These are phyloP conservation scores for Struthio camelus DNA, from an alignment of 2,113 vertebrate species.

Conservation along the genomic window DNA sequence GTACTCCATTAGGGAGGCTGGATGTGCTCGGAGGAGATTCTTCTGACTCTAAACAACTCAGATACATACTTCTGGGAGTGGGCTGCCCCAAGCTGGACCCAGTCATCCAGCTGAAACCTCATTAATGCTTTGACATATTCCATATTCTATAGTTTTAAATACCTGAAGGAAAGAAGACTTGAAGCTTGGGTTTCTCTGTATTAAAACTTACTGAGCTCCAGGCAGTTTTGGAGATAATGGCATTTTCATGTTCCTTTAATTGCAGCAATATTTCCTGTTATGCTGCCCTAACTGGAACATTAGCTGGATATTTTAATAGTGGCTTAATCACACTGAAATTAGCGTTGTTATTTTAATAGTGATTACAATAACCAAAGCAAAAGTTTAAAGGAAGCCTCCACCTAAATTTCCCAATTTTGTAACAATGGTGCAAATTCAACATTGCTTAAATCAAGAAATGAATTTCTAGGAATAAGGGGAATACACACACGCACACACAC, in stretches of 20 bases:
- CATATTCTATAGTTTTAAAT: not conserved
- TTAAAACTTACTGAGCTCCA: not conserved
- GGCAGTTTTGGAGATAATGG: not conserved
- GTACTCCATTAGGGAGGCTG: not conserved
- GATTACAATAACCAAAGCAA: not conserved
- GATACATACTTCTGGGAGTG: not conserved
- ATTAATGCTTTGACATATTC: not conserved
- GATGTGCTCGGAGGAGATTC: not conserved
- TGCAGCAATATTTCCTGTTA: not conserved
- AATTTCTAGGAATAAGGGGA: constrained; percentile 19
- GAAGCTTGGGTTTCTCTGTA: not conserved
- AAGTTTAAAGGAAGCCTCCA: not conserved
- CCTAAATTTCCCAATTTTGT: not conserved
- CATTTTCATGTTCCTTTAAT: constrained; percentile 26
- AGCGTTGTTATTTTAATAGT: not conserved
- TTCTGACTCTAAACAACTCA: not conserved
- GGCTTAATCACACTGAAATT: not conserved
- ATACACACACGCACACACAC: not conserved
- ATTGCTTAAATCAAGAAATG: not conserved
- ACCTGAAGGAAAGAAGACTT: not conserved
- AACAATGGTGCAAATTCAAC: not conserved
- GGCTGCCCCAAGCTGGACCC: not conserved
- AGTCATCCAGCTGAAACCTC: not conserved
- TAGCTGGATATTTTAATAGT: not conserved
- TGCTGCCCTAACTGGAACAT: not conserved